These are phyloP conservation scores for Thrips palmi DNA, from an alignment of 1,140 invertebrate species.

Conservation along the genomic window DNA sequence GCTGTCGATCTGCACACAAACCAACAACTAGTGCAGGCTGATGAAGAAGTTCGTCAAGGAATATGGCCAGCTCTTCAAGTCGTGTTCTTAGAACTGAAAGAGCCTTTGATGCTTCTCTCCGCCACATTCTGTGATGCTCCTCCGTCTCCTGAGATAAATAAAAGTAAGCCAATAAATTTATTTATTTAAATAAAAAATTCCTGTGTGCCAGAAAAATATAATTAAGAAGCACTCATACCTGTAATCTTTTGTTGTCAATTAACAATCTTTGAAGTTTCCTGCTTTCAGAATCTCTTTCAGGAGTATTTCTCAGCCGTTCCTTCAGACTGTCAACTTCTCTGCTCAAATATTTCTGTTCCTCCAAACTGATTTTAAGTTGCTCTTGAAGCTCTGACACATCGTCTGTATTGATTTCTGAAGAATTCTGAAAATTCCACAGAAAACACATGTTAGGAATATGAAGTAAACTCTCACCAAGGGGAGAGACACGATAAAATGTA, in stretches of 20 bases:
- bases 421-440: no score
- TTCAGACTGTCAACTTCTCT: slow-evolving; percentile 18
- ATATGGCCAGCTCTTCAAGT: slow-evolving; percentile 47
- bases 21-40: slow-evolving; percentile 30
- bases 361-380: slow-evolving; percentile 16
- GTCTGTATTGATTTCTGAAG: slow-evolving; percentile 15
- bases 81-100: slow-evolving; percentile 38
- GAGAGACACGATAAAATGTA: no score
- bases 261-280: slow-evolving; percentile 13
- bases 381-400: slow-evolving; percentile 17
- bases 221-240: no score
- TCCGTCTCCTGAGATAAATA: slow-evolving; percentile 25
- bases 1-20: no score
- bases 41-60: slow-evolving; percentile 46
- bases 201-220: no score
- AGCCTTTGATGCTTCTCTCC: slow-evolving; percentile 40
- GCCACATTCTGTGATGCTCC: slow-evolving; percentile 27
- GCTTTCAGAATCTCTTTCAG: slow-evolving; percentile 14
- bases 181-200: no score
- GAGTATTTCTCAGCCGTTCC: slow-evolving; percentile 19
- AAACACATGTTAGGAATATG: no score
- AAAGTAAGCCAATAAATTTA: no score
- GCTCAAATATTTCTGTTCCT: slow-evolving; percentile 17
- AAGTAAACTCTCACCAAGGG: no score
- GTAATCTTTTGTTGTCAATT: slow-evolving; percentile 18